phyloP scores from a whole-genome alignment of 2,888 invertebrate species.

The Calliopum simillimum region DNA sequence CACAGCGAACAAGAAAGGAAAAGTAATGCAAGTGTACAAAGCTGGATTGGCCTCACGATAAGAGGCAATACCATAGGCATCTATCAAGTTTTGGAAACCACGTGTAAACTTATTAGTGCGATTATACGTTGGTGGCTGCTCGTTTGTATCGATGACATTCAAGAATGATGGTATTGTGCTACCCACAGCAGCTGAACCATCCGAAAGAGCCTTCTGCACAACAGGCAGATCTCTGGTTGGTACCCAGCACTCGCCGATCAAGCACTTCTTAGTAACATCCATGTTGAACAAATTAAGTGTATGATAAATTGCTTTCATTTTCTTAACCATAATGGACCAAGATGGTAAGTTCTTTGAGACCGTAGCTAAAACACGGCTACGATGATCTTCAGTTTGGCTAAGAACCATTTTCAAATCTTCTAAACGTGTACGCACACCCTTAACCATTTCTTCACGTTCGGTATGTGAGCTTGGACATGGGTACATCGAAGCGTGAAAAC shows the following conservation, averaged over 20 bases:
- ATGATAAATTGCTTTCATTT: slow-evolving; percentile 95
- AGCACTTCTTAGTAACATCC: slow-evolving; percentile 91
- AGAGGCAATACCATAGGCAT: slow-evolving; percentile 93
- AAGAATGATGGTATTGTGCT: slow-evolving; percentile 94
- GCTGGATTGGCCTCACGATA: slow-evolving; percentile 95
- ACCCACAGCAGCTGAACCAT: slow-evolving; percentile 88
- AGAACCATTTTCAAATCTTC: slow-evolving; percentile 85
- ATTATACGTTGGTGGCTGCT: slow-evolving; percentile 92
- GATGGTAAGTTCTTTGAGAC: slow-evolving; percentile 87
- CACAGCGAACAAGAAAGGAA: slow-evolving; percentile 94
- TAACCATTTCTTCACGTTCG: slow-evolving; percentile 86
- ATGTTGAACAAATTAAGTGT: slow-evolving; percentile 93
- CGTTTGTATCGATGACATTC: slow-evolving; percentile 86
- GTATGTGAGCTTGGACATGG: slow-evolving; percentile 86
- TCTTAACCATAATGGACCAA: slow-evolving; percentile 87
- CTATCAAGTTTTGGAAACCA: slow-evolving; percentile 93
- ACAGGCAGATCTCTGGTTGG: slow-evolving; percentile 78
- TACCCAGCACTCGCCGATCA: slow-evolving; percentile 93
- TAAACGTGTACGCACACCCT: slow-evolving; percentile 85
- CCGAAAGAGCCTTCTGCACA: slow-evolving; percentile 83
- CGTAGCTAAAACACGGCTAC: slow-evolving; percentile 84
- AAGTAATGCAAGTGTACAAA: slow-evolving; percentile 88
- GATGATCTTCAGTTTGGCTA: slow-evolving; percentile 87
- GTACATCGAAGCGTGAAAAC: slow-evolving; percentile 88
- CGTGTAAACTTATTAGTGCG: slow-evolving; percentile 92